Percentiles rank a stretch among this genome's conserved stretches.
Conservation (phyloP, 2,113 vertebrate species). For the Piaya cayana region DNA sequence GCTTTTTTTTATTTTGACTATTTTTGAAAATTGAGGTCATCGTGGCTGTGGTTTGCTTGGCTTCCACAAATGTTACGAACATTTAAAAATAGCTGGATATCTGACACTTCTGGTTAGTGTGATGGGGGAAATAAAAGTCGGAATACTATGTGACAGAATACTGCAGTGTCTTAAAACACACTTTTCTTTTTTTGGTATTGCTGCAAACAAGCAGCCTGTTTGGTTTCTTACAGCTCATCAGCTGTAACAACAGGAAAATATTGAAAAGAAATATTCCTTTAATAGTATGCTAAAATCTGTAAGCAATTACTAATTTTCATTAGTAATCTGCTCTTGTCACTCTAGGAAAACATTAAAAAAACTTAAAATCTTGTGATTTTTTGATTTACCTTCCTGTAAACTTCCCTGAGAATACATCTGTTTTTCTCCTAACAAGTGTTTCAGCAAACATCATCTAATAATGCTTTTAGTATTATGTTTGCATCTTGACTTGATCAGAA, state of each 20-base stretch:
- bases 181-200: not conserved
- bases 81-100: slow-evolving; percentile 29
- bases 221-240: not conserved
- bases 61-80: not conserved
- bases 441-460: not conserved
- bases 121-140: not conserved
- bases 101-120: not conserved
- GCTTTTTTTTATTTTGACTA: not conserved
- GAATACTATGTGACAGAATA: not conserved
- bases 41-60: not conserved
- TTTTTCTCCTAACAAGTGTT: not conserved
- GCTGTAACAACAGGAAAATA: not conserved
- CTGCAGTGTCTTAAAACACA: not conserved
- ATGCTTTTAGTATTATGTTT: not conserved
- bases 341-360: not conserved
- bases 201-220: not conserved
- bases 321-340: not conserved
- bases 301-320: not conserved
- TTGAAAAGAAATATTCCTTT: not conserved
- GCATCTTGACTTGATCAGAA: not conserved
- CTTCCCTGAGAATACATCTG: not conserved
- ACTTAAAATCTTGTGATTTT: not conserved
- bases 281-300: too few species aligned
- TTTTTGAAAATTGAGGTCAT: slow-evolving; percentile 45
- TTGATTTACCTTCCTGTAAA: not conserved